A percentile compares a stretch with the other conserved stretches of the same genome.
phyloP scores from a whole-genome alignment of 64 coral and sea anemone genomes.

The Stichodactyla mertensii region DNA sequence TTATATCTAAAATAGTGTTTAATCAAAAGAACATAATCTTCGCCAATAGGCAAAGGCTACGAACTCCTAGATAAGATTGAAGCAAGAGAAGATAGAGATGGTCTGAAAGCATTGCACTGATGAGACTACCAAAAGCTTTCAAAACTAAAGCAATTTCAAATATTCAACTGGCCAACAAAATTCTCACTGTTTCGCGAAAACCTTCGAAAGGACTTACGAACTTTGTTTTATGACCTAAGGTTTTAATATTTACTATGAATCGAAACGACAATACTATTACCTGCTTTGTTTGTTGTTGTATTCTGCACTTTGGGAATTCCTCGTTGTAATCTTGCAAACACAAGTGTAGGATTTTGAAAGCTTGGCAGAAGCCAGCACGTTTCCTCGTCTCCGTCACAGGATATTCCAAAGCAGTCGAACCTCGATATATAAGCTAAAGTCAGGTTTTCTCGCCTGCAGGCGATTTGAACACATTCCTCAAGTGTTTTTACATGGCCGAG shows the following conservation, averaged over 20 bases:
- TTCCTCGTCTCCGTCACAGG: slow-evolving; percentile 6
- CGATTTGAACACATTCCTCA: slow-evolving; percentile 1
- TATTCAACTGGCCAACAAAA: neutral
- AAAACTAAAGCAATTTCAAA: neutral
- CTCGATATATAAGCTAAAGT: slow-evolving; percentile 5
- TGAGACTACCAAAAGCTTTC: neutral
- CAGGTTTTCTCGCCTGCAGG: slow-evolving; percentile 1
- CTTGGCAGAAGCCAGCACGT: slow-evolving; percentile 15
- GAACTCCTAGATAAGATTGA: too few species aligned
- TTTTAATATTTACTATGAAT: neutral
- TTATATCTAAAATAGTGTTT: too few species aligned
- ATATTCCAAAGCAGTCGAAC: neutral
- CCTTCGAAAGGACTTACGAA: neutral
- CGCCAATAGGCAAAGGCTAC: too few species aligned
- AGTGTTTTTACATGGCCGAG: slow-evolving; percentile 1
- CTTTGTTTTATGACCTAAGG: neutral
- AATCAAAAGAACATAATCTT: too few species aligned
- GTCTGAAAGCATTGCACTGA: too few species aligned
- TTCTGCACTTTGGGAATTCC: neutral
- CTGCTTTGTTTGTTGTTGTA: slow-evolving; percentile 1
- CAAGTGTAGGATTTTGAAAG: slow-evolving; percentile 11
- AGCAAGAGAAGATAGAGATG: too few species aligned
- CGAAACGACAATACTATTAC: neutral
- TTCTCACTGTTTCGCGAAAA: neutral
- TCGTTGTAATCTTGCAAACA: slow-evolving; percentile 14